Percentiles rank a stretch among this genome's conserved stretches.
phyloP scores from a whole-genome alignment of 2,113 vertebrate genomes.

The Chitala chitala region DNA sequence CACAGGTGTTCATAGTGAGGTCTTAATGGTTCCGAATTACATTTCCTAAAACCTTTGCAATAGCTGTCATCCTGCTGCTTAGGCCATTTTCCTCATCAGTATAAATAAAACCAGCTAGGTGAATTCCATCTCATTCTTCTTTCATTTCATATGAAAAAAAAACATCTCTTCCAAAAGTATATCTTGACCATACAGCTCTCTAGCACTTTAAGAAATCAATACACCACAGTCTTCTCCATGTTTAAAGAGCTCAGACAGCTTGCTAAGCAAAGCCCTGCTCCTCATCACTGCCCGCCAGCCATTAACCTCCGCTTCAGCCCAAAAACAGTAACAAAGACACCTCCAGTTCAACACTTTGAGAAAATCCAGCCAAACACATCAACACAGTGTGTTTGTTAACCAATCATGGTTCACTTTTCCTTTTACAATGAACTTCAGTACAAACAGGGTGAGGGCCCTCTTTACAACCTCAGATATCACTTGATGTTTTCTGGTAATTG shows the following conservation, averaged over 20 bases:
- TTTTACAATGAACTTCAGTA: background rate
- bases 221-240: background rate
- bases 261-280: background rate
- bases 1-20: no score
- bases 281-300: background rate
- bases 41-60: background rate
- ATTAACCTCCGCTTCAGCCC: no score
- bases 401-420: background rate
- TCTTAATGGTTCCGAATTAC: no score
- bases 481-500: no score
- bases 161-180: background rate
- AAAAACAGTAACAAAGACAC: no score
- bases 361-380: background rate
- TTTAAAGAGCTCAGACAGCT: background rate
- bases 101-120: no score
- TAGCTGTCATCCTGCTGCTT: no score
- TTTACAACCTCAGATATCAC: no score
- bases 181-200: background rate
- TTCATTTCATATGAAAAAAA: background rate
- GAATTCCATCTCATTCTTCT: background rate
- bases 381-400: background rate
- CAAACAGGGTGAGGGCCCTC: no score
- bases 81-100: background rate
- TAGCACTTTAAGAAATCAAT: background rate
- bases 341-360: background rate